A percentile compares a stretch with the other conserved stretches of the same genome.
Conservation (phyloP, 2,113 vertebrate species). For the Amphiprion ocellaris region DNA sequence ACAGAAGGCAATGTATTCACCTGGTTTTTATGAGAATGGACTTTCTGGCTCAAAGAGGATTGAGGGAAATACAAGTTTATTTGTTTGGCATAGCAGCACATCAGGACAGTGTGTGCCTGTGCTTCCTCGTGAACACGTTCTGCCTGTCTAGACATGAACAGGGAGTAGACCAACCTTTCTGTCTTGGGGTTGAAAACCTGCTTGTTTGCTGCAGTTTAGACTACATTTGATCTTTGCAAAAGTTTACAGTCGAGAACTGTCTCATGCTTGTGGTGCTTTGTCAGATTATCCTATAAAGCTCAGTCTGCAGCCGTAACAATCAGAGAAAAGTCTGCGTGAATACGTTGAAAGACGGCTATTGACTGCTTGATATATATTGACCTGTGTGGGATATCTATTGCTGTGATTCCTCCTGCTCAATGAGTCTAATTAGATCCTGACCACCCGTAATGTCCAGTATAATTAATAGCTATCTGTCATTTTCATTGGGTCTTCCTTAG, state of each 20-base stretch:
- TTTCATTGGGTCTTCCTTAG: constrained; percentile 59
- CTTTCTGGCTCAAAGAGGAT: neutral
- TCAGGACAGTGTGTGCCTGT: neutral
- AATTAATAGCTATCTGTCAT: constrained; percentile 74
- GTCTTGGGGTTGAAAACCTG: neutral
- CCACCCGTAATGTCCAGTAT: constrained; percentile 64
- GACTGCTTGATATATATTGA: constrained; percentile 35
- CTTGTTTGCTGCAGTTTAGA: constrained; percentile 9
- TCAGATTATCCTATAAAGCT: neutral
- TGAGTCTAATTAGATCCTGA: constrained; percentile 74
- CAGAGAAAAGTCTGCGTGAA: constrained; percentile 31
- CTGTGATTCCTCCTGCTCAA: constrained; percentile 51
- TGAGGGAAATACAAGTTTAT: neutral
- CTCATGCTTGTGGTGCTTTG: neutral
- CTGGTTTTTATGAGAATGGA: neutral
- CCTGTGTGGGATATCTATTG: constrained; percentile 44
- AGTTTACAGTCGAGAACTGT: neutral
- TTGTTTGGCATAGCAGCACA: neutral
- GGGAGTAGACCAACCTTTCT: constrained; percentile 35
- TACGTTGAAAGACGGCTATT: constrained; percentile 35
- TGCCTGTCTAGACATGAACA: constrained; percentile 54
- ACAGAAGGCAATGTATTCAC: neutral
- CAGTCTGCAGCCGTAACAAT: constrained; percentile 4
- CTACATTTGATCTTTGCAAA: constrained; percentile 3
- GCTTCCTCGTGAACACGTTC: neutral